Evolutionary conservation across 2,797 vertebrate genomes (phyloP).

Genomic region (Clangula hyemalis): DNA sequence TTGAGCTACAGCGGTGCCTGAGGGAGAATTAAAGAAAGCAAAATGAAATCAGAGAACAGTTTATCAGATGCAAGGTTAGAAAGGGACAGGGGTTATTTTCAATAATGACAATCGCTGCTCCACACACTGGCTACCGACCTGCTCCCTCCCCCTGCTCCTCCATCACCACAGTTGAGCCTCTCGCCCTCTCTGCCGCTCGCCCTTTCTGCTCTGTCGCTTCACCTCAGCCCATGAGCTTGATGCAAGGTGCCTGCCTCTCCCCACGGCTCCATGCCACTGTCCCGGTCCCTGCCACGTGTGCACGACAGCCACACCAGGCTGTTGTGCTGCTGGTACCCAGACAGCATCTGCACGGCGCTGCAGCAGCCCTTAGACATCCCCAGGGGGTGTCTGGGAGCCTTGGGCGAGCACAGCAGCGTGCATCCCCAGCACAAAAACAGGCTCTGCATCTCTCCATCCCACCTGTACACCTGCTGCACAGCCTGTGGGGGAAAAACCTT

Average conservation of each 20-base stretch:
- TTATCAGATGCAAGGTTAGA: conserved; percentile 49
- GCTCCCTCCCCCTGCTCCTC: background rate
- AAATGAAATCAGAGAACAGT: background rate
- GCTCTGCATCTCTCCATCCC: background rate
- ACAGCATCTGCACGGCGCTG: rapidly evolving
- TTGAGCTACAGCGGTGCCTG: conserved; percentile 16
- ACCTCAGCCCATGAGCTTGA: background rate
- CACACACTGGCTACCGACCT: background rate
- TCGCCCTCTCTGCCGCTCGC: background rate
- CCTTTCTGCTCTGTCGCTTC: conserved; percentile 49
- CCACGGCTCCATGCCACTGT: background rate
- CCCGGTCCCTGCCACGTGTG: rapidly evolving
- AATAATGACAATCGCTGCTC: conserved; percentile 44
- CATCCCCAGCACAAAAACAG: background rate
- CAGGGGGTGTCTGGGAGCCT: background rate
- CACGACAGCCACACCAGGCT: background rate
- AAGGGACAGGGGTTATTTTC: conserved; percentile 17
- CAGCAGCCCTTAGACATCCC: background rate
- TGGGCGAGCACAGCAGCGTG: background rate
- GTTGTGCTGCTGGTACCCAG: background rate
- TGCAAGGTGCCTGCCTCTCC: background rate
- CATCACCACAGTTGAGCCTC: background rate
- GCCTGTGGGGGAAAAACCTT: background rate
- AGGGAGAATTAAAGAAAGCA: conserved; percentile 25
- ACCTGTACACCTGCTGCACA: background rate